Base-by-base conservation (phyloP, 2,888 invertebrate species). In the Brassicogethes aeneus region DNA sequence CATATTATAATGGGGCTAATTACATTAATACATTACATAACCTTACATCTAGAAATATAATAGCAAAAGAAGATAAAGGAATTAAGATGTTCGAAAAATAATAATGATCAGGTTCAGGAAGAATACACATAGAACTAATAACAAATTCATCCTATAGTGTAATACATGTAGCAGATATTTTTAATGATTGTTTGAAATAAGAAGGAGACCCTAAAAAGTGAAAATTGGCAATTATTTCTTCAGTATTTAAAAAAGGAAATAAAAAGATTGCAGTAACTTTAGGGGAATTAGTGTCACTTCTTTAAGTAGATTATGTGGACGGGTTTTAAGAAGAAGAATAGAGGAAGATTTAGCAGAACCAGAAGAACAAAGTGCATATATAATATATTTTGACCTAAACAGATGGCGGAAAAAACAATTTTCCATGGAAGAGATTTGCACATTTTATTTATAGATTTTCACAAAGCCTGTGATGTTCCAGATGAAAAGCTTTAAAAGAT, bases 241-340 rank as follows among this genome's bases (percentile, higher is more conserved):
- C 23, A 23, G 23, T 23, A 7, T 23, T 23, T 23, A 7, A 23
- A 23, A 23, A 23, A 23, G 10, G 23, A 23, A 23, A 7, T 7
- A 23, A 23, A 23, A 23, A 23, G 23, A 23, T 23, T 23, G 23
- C 23, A 23, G 23, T 23, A 23, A 23, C 23, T 23, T 7, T 23
- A 23, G 23, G 23, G 23, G 23, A 23, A 23, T 23, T 23, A 23
- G 23, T 23, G 23, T 23, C 23, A 23, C 23, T 23, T 23, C 23
- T 23, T 23, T 23, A 23, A 23, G 23, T 23, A 23, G 23, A 23
- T 23, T 23, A 23, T 23, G 10, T 23, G 23, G 23, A 23, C 23
- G 23, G 23, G 23, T 23, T 7, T 23, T 23, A 23, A 23, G 10
- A 23, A 23, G 7, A 23, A 23, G 23, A 23, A 23, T 23, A 23